Conservation (phyloP, 2,797 vertebrate genomes). For the Xenops minutus region DNA sequence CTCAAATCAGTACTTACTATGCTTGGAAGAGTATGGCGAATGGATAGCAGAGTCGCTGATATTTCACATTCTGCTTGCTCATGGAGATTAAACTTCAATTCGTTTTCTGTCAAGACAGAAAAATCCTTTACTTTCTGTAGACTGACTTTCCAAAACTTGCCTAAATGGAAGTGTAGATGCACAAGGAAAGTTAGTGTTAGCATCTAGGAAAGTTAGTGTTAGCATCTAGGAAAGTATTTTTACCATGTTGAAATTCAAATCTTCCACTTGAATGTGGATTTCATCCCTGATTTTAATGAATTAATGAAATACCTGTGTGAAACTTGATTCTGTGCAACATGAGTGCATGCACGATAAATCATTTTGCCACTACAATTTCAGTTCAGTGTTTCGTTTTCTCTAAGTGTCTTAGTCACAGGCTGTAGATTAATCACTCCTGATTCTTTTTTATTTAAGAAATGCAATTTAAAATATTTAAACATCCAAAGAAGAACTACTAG, state of each 20-base stretch:
- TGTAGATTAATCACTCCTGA: background rate
- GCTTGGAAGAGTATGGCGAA: background rate
- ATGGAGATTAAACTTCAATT: background rate
- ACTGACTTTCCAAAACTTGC: background rate
- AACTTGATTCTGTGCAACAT: background rate
- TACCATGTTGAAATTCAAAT: background rate
- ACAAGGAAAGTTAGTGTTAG: background rate
- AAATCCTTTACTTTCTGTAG: background rate
- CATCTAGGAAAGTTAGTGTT: background rate
- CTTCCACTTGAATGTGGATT: background rate
- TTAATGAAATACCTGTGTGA: background rate
- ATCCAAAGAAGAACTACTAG: background rate
- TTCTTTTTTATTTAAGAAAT: background rate
- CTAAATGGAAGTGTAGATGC: background rate
- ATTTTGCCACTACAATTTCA: background rate
- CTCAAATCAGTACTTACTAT: background rate
- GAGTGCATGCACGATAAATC: rapidly evolving
- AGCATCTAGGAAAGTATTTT: background rate
- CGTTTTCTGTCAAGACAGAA: background rate
- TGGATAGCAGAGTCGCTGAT: background rate
- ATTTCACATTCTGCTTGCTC: background rate
- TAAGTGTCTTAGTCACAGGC: background rate
- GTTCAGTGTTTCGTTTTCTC: background rate
- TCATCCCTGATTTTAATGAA: background rate
- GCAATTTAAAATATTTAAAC: background rate